A percentile compares a stretch with the other conserved stretches of the same genome.
Conservation (phyloP, 2,113 vertebrate species). For the Labrus mixtus region DNA sequence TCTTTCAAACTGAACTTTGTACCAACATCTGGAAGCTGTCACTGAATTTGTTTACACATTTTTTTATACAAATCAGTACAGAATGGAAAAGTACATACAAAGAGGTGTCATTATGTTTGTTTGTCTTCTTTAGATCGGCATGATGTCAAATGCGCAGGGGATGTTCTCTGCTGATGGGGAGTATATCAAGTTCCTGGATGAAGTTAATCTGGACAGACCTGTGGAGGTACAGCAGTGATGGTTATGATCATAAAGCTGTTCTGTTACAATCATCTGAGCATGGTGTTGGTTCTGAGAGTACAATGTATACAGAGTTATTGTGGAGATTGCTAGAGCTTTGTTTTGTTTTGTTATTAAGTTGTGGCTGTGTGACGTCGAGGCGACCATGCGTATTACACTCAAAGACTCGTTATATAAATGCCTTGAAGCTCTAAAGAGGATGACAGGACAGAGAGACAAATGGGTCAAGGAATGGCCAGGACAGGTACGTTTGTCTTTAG, state of each 20-base stretch:
- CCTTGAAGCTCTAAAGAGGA: constrained; percentile 84
- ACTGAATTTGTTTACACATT: no score
- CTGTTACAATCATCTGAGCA: neutral
- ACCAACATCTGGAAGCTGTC: no score
- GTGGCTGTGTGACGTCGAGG: constrained; percentile 90
- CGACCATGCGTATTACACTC: constrained; percentile 84
- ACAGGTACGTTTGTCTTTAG: constrained; percentile 80
- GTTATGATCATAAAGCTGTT: neutral
- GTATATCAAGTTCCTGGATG: constrained; percentile 79
- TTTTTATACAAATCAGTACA: no score
- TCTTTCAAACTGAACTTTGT: no score
- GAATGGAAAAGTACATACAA: no score
- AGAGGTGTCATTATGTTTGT: constrained; percentile 2
- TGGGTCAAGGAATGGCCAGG: constrained; percentile 93
- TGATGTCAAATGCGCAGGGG: constrained; percentile 77
- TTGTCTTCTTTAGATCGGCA: constrained; percentile 27
- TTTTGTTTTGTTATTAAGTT: constrained; percentile 70
- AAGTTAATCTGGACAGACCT: constrained; percentile 83
- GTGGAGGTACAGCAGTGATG: constrained; percentile 84
- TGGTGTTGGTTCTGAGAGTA: constrained; percentile 22
- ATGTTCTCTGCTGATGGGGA: constrained; percentile 92
- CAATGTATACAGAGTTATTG: no score
- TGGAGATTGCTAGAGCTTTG: neutral
- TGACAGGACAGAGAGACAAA: constrained; percentile 86
- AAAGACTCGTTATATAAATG: constrained; percentile 83